phyloP scores from a whole-genome alignment of 2,888 invertebrate genomes.

The Nysson spinosus region DNA sequence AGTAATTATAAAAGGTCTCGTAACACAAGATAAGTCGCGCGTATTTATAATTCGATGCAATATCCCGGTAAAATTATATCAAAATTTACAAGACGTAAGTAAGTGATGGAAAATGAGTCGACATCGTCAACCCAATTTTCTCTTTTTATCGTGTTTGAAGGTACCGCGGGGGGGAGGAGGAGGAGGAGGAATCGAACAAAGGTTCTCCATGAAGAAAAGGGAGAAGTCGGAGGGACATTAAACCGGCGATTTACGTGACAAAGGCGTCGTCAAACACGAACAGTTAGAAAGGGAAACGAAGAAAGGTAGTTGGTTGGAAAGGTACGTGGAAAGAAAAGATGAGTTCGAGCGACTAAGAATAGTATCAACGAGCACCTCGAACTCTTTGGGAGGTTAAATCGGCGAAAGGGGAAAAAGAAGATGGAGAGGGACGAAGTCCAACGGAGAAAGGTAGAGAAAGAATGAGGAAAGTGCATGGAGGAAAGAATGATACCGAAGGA shows the following conservation, averaged over 20 bases:
- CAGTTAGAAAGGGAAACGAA: slow-evolving; percentile 21
- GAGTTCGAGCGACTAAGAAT: slow-evolving; percentile 32
- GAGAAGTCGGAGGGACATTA: background rate
- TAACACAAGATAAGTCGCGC: too few relatives aligned
- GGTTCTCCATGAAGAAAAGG: background rate
- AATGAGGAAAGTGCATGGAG: slow-evolving; percentile 8
- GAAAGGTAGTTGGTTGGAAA: slow-evolving; percentile 23
- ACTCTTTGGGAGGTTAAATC: slow-evolving; percentile 13
- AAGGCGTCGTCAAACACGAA: slow-evolving; percentile 14
- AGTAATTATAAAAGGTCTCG: too few relatives aligned
- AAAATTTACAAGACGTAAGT: background rate
- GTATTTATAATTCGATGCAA: too few relatives aligned
- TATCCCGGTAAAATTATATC: background rate
- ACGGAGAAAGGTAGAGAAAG: background rate
- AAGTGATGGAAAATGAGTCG: background rate
- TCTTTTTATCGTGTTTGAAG: background rate
- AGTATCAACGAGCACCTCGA: slow-evolving; percentile 26
- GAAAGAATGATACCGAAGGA: slow-evolving; percentile 21
- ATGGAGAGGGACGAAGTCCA: slow-evolving; percentile 5
- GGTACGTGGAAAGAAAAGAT: slow-evolving; percentile 31
- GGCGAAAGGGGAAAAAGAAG: slow-evolving; percentile 15
- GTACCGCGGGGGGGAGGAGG: too few relatives aligned
- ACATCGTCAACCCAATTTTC: background rate
- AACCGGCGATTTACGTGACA: slow-evolving; percentile 17
- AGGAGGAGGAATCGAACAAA: background rate